Conservation (phyloP, 2,888 invertebrate genomes). For the Stegophylla sp. region DNA sequence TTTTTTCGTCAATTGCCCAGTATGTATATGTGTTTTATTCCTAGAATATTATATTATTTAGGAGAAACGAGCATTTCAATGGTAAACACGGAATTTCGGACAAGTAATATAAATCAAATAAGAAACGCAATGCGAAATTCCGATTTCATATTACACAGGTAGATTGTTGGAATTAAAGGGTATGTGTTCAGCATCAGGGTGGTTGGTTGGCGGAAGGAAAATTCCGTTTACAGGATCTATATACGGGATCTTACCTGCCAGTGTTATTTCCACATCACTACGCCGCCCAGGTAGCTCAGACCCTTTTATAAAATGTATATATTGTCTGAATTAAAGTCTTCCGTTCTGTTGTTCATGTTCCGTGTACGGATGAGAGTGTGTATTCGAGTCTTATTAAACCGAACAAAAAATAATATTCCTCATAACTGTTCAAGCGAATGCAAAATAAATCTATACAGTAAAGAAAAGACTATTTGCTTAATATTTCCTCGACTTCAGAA, state of each 20-base stretch:
- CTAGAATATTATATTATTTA: background rate
- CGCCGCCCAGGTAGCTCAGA: slow-evolving; percentile 12
- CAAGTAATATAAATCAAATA: slow-evolving; percentile 27
- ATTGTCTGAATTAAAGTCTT: slow-evolving; percentile 17
- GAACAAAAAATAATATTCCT: slow-evolving; percentile 3
- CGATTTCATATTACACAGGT: background rate
- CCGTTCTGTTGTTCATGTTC: background rate
- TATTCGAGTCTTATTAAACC: slow-evolving; percentile 25
- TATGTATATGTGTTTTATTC: no score
- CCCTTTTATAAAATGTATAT: slow-evolving; percentile 23
- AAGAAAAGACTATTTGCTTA: background rate
- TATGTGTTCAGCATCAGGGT: background rate
- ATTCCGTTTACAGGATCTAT: slow-evolving; percentile 37
- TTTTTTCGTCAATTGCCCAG: background rate
- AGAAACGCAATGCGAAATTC: slow-evolving; percentile 34
- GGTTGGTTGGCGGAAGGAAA: background rate
- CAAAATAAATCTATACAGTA: background rate
- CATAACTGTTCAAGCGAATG: background rate
- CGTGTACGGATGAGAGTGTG: background rate
- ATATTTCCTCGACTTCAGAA: background rate
- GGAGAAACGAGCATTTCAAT: slow-evolving; percentile 8
- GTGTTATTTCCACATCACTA: slow-evolving; percentile 31
- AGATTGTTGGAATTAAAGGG: slow-evolving; percentile 21
- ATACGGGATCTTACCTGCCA: slow-evolving; percentile 12
- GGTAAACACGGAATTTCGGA: slow-evolving; percentile 19